Conservation (phyloP, 2,797 vertebrate genomes). For the Sarcoramphus papa region DNA sequence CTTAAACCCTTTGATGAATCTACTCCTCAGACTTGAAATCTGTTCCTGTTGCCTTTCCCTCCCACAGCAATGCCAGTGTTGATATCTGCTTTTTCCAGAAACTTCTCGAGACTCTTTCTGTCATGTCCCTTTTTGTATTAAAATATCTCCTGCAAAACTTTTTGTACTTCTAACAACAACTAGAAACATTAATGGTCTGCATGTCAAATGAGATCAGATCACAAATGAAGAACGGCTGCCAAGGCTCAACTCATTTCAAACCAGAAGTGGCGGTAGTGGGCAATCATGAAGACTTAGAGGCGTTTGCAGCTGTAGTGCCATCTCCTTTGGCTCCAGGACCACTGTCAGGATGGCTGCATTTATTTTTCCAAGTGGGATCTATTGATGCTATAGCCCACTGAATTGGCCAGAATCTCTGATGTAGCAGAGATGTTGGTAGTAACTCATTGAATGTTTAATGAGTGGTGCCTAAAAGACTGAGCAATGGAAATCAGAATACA, state of each 20-base stretch:
- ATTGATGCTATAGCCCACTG: background rate
- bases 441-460: background rate
- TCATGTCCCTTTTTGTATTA: background rate
- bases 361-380: background rate
- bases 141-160: background rate
- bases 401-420: background rate
- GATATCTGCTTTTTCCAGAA: background rate
- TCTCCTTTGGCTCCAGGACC: background rate
- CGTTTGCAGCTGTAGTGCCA: background rate
- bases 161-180: background rate
- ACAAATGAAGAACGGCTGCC: background rate
- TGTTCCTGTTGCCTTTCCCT: background rate
- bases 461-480: background rate
- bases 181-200: background rate
- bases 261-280: background rate
- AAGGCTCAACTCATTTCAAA: background rate
- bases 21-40: background rate
- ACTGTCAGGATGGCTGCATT: background rate
- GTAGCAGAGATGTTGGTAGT: background rate
- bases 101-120: background rate
- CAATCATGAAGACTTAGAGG: background rate
- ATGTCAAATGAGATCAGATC: background rate
- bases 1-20: background rate
- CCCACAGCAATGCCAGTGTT: background rate
- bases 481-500: fast-evolving